Conservation (phyloP, 2,888 invertebrate species). For the Eilema depressum region DNA sequence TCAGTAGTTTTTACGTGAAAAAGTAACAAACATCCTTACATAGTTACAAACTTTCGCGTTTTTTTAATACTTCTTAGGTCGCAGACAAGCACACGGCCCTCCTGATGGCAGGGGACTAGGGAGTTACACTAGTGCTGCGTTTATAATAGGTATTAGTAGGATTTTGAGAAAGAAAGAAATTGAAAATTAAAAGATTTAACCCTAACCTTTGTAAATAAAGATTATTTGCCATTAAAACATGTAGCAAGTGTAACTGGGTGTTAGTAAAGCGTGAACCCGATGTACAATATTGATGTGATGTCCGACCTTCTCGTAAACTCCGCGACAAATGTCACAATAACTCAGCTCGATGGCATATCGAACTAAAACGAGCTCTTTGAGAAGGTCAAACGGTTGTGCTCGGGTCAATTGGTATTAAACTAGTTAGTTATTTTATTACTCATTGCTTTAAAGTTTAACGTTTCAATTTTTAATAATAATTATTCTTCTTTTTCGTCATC, state of each 20-base stretch:
- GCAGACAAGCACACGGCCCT: too few relatives aligned
- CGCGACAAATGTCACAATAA: slow-evolving; percentile 10
- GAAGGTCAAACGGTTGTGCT: background rate
- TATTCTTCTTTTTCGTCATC: too few relatives aligned
- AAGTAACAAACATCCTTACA: too few relatives aligned
- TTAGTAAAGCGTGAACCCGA: background rate
- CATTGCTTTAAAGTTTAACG: background rate
- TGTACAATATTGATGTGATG: slow-evolving; percentile 14
- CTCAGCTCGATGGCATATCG: slow-evolving; percentile 23
- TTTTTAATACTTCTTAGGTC: too few relatives aligned
- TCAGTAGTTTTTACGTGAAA: too few relatives aligned
- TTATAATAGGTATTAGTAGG: too few relatives aligned
- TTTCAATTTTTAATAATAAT: background rate
- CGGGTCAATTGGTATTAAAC: background rate
- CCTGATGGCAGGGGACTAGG: too few relatives aligned
- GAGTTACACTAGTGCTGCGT: too few relatives aligned
- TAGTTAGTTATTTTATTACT: background rate
- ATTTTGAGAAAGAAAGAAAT: too few relatives aligned
- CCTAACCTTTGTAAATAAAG: background rate
- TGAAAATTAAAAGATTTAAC: too few relatives aligned
- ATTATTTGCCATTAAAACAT: background rate
- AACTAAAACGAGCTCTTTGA: background rate
- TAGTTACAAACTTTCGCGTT: too few relatives aligned
- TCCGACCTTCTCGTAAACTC: slow-evolving; percentile 17
- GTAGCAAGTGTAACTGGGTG: background rate